A percentile compares a stretch with the other conserved stretches of the same genome.
Evolutionary conservation across 2,888 invertebrate species (phyloP).

Genomic region (Saturnia japonica): DNA sequence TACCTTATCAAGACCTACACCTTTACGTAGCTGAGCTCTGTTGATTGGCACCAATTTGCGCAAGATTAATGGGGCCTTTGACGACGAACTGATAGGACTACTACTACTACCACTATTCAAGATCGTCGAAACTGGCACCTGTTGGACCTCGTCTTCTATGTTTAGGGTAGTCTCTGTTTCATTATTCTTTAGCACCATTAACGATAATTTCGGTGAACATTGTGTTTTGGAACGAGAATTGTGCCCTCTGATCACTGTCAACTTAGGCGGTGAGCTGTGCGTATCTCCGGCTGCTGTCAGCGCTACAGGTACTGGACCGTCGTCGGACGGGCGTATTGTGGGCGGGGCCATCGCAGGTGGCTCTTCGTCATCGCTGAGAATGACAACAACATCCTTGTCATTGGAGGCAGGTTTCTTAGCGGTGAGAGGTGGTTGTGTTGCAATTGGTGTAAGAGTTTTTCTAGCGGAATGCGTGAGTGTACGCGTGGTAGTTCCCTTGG

Average conservation of each 20-base stretch:
- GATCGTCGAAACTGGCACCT: neutral
- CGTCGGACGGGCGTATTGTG: neutral
- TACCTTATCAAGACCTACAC: neutral
- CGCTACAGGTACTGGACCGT: conserved; percentile 14
- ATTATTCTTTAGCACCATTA: neutral
- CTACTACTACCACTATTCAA: neutral
- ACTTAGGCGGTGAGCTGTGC: neutral
- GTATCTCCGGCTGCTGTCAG: conserved; percentile 1
- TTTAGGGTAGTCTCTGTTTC: neutral
- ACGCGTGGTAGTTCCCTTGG: neutral
- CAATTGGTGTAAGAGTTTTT: neutral
- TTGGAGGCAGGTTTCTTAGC: neutral
- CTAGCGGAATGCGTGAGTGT: neutral
- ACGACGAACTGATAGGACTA: neutral
- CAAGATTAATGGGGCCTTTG: neutral
- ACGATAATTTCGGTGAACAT: neutral
- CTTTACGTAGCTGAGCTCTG: neutral
- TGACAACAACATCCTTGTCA: conserved; percentile 38
- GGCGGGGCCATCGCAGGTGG: neutral
- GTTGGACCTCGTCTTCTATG: neutral
- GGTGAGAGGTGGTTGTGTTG: neutral
- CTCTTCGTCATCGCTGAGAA: conserved; percentile 68
- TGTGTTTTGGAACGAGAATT: neutral
- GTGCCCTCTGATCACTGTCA: neutral
- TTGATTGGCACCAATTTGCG: neutral